Percentiles rank a stretch among this genome's conserved stretches.
phyloP scores from a whole-genome alignment of 2,888 invertebrate genomes.

The Ecdyonurus torrentis region DNA sequence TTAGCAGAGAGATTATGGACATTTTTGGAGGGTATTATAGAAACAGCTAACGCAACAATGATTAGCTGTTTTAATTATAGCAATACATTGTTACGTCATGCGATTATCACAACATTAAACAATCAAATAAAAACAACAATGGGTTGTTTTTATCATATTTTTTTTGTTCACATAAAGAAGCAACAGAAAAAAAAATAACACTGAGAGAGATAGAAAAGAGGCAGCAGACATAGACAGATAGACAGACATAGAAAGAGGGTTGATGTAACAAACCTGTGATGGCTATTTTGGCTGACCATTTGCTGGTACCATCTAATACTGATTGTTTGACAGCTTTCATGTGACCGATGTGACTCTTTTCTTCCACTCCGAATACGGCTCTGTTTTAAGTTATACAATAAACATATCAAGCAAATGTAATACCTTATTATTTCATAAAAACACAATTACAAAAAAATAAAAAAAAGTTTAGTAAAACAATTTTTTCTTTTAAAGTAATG shows the following conservation, averaged over 20 bases:
- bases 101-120: no score
- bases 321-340: conserved; percentile 98
- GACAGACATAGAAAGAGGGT: no score
- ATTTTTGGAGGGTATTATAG: no score
- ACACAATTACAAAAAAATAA: no score
- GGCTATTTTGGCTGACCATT: conserved; percentile 99
- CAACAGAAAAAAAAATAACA: conserved; percentile 5
- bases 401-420: no score
- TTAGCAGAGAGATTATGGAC: no score
- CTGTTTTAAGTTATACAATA: no score
- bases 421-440: no score
- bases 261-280: conserved; percentile 95
- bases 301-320: conserved; percentile 97
- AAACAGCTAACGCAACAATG: neutral
- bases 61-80: no score
- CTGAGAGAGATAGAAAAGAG: conserved; percentile 6
- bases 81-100: neutral
- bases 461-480: no score
- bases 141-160: conserved; percentile 1
- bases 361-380: conserved; percentile 91
- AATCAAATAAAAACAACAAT: no score
- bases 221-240: conserved; percentile 6
- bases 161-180: conserved; percentile 5
- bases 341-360: conserved; percentile 84
- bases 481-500: no score